Conservation (phyloP, 1,140 invertebrate species). For the Druon quercuslanigerum region DNA sequence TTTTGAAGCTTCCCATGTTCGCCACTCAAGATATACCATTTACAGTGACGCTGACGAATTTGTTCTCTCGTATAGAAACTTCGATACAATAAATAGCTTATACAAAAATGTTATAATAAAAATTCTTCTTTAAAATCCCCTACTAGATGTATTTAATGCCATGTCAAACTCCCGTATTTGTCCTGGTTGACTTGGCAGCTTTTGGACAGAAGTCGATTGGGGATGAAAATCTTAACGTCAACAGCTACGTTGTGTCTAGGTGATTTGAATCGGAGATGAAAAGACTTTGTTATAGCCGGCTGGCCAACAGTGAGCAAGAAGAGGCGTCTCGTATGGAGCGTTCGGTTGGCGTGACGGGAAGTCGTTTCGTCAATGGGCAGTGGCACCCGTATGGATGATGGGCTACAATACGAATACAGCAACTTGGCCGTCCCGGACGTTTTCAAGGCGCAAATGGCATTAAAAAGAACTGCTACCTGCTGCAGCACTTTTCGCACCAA, state of each 20-base stretch:
- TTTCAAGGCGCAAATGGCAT: conserved; percentile 60
- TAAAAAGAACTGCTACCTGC: conserved; percentile 57
- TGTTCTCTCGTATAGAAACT: no score
- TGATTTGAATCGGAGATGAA: conserved; percentile 38
- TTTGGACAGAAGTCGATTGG: conserved; percentile 1
- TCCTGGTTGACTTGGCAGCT: background rate
- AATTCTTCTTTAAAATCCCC: background rate
- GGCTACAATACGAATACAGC: conserved; percentile 48
- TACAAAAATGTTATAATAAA: no score
- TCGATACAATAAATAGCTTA: no score
- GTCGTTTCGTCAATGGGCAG: conserved; percentile 60
- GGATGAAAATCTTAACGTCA: conserved; percentile 17
- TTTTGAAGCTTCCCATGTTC: no score
- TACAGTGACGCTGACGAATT: no score
- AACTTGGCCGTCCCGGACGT: conserved; percentile 46
- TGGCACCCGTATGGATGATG: conserved; percentile 40
- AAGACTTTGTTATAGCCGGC: conserved; percentile 42
- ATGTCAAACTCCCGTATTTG: background rate
- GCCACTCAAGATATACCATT: no score
- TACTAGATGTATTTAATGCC: background rate
- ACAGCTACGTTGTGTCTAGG: background rate
- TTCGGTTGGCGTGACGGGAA: conserved; percentile 64
- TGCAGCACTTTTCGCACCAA: conserved; percentile 38
- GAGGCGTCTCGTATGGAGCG: conserved; percentile 41
- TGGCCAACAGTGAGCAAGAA: conserved; percentile 48